phyloP scores from a whole-genome alignment of 2,888 invertebrate species.

The Drosophila helvetica region DNA sequence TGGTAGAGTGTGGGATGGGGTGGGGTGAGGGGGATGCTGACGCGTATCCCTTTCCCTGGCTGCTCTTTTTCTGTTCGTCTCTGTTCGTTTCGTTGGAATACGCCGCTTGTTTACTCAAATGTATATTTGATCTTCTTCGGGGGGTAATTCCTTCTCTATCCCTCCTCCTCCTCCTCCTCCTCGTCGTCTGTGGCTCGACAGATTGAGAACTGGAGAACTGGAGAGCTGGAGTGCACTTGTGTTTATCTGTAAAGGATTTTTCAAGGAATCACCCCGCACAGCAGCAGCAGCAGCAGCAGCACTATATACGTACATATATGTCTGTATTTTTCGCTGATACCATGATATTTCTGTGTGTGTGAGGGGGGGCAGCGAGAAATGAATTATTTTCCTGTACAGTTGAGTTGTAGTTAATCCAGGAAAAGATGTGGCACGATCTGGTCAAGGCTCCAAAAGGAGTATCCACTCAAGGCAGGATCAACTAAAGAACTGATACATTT shows the following conservation, averaged over 20 bases:
- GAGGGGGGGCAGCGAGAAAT: conserved; percentile 10
- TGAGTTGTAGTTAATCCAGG: not conserved
- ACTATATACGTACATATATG: no score
- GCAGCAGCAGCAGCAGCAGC: conserved; percentile 2
- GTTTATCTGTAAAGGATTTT: conserved; percentile 67
- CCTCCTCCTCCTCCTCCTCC: no score
- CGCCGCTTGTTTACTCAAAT: conserved; percentile 71
- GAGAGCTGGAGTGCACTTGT: conserved; percentile 37
- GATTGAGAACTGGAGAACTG: conserved; percentile 2
- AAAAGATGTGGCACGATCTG: no score
- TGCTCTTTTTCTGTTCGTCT: conserved; percentile 2
- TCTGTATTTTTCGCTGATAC: conserved; percentile 41
- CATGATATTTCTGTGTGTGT: conserved; percentile 8
- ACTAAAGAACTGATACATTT: not conserved
- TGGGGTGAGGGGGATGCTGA: conserved; percentile 17
- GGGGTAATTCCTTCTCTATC: conserved; percentile 41
- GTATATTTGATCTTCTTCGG: conserved; percentile 69
- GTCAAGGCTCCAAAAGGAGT: no score
- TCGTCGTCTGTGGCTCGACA: not conserved
- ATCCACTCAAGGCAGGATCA: not conserved
- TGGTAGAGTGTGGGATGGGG: not conserved
- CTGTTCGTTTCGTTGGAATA: conserved; percentile 64
- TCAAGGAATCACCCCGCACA: conserved; percentile 58
- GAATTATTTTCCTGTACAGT: not conserved
- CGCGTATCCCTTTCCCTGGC: conserved; percentile 61